These are phyloP conservation scores for Chrysocyon brachyurus DNA, from an alignment of 2,797 vertebrate genomes.

Conservation along the genomic window DNA sequence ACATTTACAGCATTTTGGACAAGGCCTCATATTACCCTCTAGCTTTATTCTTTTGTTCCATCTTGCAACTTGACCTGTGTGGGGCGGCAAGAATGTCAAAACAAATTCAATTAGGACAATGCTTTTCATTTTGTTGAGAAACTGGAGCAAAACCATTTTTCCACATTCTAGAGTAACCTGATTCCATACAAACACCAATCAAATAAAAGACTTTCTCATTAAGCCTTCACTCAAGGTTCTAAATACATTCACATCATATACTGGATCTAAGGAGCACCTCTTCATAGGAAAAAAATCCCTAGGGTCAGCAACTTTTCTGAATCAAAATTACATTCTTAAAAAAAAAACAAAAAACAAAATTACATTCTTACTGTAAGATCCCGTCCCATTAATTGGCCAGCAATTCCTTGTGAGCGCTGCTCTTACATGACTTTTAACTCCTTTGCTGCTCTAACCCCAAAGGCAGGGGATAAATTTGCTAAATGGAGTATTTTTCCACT, in stretches of 20 bases:
- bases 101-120: constrained; percentile 72
- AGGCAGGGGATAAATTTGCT: constrained; percentile 28
- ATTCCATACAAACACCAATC: constrained; percentile 65
- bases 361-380: constrained; percentile 59
- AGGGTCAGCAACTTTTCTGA: constrained; percentile 69
- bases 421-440: constrained; percentile 58
- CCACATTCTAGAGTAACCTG: constrained; percentile 61
- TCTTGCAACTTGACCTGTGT: constrained; percentile 69
- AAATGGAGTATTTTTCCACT: constrained; percentile 44
- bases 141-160: constrained; percentile 62
- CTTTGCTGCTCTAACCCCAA: constrained; percentile 52
- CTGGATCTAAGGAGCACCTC: constrained; percentile 42
- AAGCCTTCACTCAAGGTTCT: constrained; percentile 55
- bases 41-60: constrained; percentile 67
- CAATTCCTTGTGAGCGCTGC: constrained; percentile 53
- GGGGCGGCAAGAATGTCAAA: constrained; percentile 70
- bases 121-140: constrained; percentile 75
- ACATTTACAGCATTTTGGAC: constrained; percentile 67
- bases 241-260: constrained; percentile 62
- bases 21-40: constrained; percentile 42
- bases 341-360: too few species aligned
- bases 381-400: constrained; percentile 51
- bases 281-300: constrained; percentile 65
- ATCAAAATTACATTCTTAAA: constrained; percentile 75
- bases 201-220: constrained; percentile 68